Base-by-base conservation (phyloP, 1,140 invertebrate genomes). In the Elymnias hypermnestra region DNA sequence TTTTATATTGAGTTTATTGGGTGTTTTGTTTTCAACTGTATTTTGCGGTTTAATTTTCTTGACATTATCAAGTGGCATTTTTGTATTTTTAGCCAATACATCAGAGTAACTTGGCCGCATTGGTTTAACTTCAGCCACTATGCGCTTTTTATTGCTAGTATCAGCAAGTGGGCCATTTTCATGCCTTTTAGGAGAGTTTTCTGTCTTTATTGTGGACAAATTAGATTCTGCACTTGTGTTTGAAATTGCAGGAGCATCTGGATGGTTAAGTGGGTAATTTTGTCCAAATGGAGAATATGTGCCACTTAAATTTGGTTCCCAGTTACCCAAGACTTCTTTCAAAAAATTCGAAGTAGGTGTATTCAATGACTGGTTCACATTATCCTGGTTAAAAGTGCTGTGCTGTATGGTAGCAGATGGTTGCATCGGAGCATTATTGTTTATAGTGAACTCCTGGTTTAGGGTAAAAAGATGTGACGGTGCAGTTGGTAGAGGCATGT, bases 71-170 rank as follows among this genome's bases (percentile, higher is more conserved):
- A 58, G 21, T 36, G 67, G 68, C 14, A 53, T 71, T 43, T 78
- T 83, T n/a, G 83, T 87, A 35, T 90, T 92, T 75, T 95, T 94
- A 8, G 92, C 91, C 7, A 95, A 60, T 5, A 95, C 93, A 82
- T 94, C 93, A 1, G 94, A 95, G 72, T 95, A 95, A 13, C 92
- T 91, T 12, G 93, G 93, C 41, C 93, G 86, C 93, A 95, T 94
- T 2, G 93, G 93, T 64, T 94, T 94, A 0, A 95, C 94, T 86
- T 94, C 93, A 14, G 93, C 94, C 0, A 95, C 90, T 65, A 93
- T 94, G 15, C 93, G 87, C 37, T 90, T 90, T 66, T 94, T 94
- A 21, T 92, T 94, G 22, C 70, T 84, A 46, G 72, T 85, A 61
- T 87, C 61, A 74, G 79, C 60, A 49, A 77, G 42, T 9, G 75